Evolutionary conservation across 2,888 invertebrate species (phyloP), one percentile per base, ranked within the genome.

Genomic region (Euplagia quadripunctaria): DNA sequence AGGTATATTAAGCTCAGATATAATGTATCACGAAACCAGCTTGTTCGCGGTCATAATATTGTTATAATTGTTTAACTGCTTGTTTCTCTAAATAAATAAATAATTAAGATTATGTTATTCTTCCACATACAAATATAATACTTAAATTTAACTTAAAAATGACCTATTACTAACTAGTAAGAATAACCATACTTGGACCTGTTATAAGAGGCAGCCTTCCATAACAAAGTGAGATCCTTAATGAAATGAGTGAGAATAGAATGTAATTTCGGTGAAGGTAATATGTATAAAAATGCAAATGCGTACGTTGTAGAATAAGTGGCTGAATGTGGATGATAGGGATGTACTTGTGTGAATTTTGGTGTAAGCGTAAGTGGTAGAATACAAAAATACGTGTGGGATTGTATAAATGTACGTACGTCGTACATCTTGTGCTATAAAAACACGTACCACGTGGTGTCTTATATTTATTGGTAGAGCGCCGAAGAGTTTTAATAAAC

Each of bases 201-300:
- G 31, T 31, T 31, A 31, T 31, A 31, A 31, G 31, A 31, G 31
- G 31, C 31, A 8, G 43, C 43, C 43, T 31, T 61, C 12, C 12
- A 14, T 12, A 61, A 61, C 14, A 61, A 12, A 61, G 5, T 14
- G n/a, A 0, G 7, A 31, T 31, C 61, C 31, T 61, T 14, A 61
- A 61, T 12, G 12, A 61, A 61, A 0, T 31, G 14, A 61, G 61
- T 61, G 14, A 31, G 14, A 61, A 61, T 31, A 61, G 1, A 61
- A 61, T 31, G 14, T 31, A 5, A 31, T 31, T 61, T 61, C 14
- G 12, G 6, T 12, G 6, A 61, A 61, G 61, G 31, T 31, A 31
- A 61, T 61, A 31, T 14, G 7, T 61, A 61, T 61, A 61, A 61
- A 61, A 61, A 61, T 61, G 61, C 61, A 61, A 31, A 31, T 61